Evolutionary conservation across 2,113 vertebrate species (phyloP).

Genomic region (Campylomormyrus numenius): DNA sequence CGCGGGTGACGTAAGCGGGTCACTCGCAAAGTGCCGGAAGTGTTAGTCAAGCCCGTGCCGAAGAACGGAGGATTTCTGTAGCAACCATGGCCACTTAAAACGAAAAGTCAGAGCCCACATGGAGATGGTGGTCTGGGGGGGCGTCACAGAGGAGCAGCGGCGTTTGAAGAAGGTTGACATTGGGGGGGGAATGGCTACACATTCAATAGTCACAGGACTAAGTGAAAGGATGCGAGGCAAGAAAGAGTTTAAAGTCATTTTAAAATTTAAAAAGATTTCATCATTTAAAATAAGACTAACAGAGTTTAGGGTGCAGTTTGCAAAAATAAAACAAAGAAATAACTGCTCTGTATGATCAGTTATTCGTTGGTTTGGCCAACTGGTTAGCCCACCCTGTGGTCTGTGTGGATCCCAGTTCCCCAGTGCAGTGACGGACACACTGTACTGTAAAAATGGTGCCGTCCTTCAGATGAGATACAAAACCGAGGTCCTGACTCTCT

Average conservation of each 20-base stretch:
- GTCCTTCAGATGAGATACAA: too few relatives aligned
- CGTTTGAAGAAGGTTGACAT: background rate
- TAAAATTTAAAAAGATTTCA: background rate
- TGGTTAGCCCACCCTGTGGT: too few relatives aligned
- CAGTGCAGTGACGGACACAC: too few relatives aligned
- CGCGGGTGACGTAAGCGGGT: background rate
- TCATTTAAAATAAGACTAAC: background rate
- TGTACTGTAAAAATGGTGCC: too few relatives aligned
- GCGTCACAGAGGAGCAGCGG: background rate
- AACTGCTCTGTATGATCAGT: background rate
- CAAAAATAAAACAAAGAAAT: background rate
- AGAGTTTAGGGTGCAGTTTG: background rate
- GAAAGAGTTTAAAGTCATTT: background rate
- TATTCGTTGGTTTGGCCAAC: background rate
- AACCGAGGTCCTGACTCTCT: too few relatives aligned
- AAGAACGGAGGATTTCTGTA: background rate
- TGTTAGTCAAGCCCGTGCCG: too few relatives aligned
- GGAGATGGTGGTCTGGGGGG: background rate
- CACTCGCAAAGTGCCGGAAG: background rate
- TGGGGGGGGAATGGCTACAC: background rate
- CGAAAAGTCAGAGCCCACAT: background rate
- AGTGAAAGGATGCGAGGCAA: background rate
- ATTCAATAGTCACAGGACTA: background rate
- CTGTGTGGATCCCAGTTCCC: too few relatives aligned
- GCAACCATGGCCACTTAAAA: background rate